Evolutionary conservation across 2,113 vertebrate genomes (phyloP), one percentile per base, ranked within the genome.

Genomic region (Platichthys stellatus): DNA sequence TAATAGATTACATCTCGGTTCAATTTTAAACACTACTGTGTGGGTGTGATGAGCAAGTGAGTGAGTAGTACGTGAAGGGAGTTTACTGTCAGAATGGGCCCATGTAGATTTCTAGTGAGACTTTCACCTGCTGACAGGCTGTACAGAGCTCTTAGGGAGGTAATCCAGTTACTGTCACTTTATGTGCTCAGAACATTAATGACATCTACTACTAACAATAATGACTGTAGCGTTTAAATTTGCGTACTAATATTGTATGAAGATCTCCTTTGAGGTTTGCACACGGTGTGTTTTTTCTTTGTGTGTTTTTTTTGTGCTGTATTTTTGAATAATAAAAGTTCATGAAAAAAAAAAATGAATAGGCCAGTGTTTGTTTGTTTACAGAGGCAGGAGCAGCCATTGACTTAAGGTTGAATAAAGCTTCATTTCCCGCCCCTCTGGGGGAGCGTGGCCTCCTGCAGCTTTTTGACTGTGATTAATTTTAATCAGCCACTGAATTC

Each of bases 251-350:
- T 81, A 90, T 76, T 82, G 51, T 91, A 84, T 82, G 74, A 83
- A 73, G 70, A 78, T 88, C 62, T 89, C 81, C 24, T 83, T 86
- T 88, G 26, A 69, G 87, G 81, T 92, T 90, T 89, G 83, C 87
- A 90, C 89, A 57, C 81, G 78, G 65, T 84, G 89, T 87, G 87
- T 28, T 81, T 79, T 86, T 82, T 69, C 63, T 79, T 82, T 82
- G 61, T 92, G 86, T 89, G 76, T 81, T 68, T 90, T 89, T 83
- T 92, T 93, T 93, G 91, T 94, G 92, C 84, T 93, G 90, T 93
- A 93, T 93, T 94, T 94, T 94, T 94, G 70, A 93, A 93, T 94
- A 94, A 94, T 93, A 93, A 93, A 91, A 91, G 68, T 81, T 59
- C 63, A 53, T 56, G 49, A 87, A 90, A 78, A 69, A 40, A 40